Percentiles rank a stretch among this genome's conserved stretches.
Evolutionary conservation across 2,113 vertebrate genomes (phyloP).

Genomic region (Panurus biarmicus): DNA sequence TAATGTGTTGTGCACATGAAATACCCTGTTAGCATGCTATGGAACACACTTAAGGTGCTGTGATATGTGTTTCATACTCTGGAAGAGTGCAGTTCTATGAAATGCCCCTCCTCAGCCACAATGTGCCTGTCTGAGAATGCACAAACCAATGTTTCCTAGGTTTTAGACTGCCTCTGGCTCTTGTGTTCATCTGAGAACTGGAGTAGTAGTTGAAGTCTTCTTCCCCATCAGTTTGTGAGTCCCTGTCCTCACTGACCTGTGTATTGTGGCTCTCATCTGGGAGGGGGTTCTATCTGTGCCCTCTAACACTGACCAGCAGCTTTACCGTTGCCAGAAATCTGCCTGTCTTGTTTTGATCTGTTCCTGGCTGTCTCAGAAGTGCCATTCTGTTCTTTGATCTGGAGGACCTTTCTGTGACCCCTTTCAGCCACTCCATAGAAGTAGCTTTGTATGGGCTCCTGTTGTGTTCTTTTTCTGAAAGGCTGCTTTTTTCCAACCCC

Average conservation of each 20-base stretch:
- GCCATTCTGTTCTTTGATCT: not conserved
- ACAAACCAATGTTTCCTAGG: not conserved
- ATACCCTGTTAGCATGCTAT: not conserved
- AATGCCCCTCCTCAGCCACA: rapidly evolving
- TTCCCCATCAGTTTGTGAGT: not conserved
- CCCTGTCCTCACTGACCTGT: not conserved
- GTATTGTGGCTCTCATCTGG: not conserved
- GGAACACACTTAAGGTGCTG: not conserved
- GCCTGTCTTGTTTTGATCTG: not conserved
- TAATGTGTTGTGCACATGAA: not conserved
- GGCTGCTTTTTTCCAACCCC: not conserved
- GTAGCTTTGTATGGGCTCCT: not conserved
- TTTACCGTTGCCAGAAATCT: not conserved
- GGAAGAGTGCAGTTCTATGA: not conserved
- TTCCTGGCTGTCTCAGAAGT: not conserved
- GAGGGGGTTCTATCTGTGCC: rapidly evolving
- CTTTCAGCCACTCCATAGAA: not conserved
- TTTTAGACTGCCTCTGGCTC: not conserved
- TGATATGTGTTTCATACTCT: not conserved
- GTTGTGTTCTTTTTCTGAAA: not conserved
- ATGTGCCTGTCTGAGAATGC: not conserved
- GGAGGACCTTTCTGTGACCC: not conserved
- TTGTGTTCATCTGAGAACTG: not conserved
- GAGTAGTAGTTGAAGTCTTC: not conserved
- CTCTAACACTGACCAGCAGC: not conserved